Evolutionary conservation across 2,797 vertebrate genomes (phyloP), one percentile per base, ranked within the genome.

Genomic region (Champsocephalus gunnari): DNA sequence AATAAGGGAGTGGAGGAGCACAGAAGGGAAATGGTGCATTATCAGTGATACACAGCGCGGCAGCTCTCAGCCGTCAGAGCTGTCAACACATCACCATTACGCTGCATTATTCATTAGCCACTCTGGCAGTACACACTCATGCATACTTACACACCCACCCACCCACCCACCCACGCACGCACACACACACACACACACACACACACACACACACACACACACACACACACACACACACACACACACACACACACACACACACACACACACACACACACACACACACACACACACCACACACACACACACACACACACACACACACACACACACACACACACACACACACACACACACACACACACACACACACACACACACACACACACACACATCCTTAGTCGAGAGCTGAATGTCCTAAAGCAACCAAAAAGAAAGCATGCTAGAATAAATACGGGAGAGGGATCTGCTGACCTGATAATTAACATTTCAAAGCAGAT

Each of bases 21-120:
- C 90, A 90, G 92, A 87, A 91, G 85, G 84, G 77, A 89, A 81
- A 94, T 86, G 83, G 91, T 90, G 88, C 84, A 90, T 93, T 94
- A 95, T 91, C 86, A 88, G 67, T 69, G 88, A 93, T 82, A 90
- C 71, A 79, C 93, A 91, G 93, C 81, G 91, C 87, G 81, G 91
- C 90, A 84, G 87, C 88, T 89, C 89, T 83, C 91, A 85, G 89
- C 87, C 90, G 92, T 95, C 92, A 89, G 93, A 87, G 92, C 92
- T 95, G 95, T 95, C 94, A 94, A 93, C 93, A 90, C 87, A 86
- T 83, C 84, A 91, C 92, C 86, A 88, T 93, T 93, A 94, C 62
- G 91, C 89, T 95, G 92, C 94, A 95, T 96, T 95, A 95, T 96
- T 96, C 95, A 96, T 93, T 89, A 90, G 80, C 80, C 80, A 87